Conservation (phyloP, 2,888 invertebrate genomes). For the Ferrisia virgata region DNA sequence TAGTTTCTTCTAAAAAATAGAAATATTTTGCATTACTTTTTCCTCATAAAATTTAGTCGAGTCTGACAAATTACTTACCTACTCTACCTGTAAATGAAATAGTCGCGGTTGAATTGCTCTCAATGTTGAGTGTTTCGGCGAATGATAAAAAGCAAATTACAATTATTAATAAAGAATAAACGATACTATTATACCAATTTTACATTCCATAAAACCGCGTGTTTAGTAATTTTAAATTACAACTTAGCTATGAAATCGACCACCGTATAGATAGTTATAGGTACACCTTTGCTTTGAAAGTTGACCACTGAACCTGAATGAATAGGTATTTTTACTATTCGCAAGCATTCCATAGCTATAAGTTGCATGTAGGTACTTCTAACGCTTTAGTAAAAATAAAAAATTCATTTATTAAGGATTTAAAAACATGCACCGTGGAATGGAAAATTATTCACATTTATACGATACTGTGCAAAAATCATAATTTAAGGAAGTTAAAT, state of each 20-base stretch:
- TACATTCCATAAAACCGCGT: background rate
- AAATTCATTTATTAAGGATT: too few relatives aligned
- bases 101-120: background rate
- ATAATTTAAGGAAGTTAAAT: background rate
- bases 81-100: background rate
- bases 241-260: background rate
- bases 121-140: background rate
- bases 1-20: background rate
- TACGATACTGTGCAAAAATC: background rate
- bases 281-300: background rate
- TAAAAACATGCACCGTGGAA: too few relatives aligned
- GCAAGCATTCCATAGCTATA: background rate
- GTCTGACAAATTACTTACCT: too few relatives aligned
- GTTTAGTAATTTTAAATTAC: background rate
- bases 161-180: background rate
- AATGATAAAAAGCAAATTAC: background rate
- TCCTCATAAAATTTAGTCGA: background rate
- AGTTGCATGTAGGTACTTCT: background rate
- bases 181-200: background rate
- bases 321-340: background rate
- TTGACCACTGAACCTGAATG: background rate
- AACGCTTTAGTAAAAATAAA: background rate
- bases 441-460: background rate
- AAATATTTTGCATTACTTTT: background rate
- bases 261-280: background rate